Evolutionary conservation across 2,797 vertebrate genomes (phyloP), one percentile per base, ranked within the genome.

Genomic region (Sphenodon punctatus): DNA sequence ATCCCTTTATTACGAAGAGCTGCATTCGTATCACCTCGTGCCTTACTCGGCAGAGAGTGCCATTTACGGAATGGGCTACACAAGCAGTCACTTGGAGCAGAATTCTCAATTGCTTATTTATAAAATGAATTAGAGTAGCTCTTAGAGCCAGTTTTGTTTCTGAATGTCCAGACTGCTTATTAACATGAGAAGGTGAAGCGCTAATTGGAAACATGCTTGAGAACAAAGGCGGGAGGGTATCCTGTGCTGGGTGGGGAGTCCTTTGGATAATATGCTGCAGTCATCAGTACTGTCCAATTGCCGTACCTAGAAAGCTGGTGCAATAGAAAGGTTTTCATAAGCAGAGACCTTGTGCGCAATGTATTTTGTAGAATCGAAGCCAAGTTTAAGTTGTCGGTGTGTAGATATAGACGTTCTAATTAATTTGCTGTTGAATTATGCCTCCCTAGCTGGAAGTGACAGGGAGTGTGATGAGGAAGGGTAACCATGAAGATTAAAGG

Each of bases 21-120:
- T 99, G 93, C 97, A 96, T 88, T 96, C 94, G 7, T 98, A 97
- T 95, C 96, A 95, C 87, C 96, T 98, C 85, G 96, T 98, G 95
- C 97, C 97, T 91, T 98, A 97, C 72, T 94, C 96, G 93, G 94
- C 97, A 10, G 95, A 96, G 66, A 95, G 94, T 72, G 96, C 96
- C 94, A 94, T 98, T 84, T 98, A 97, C 41, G 91, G 96, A 72
- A 95, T 98, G 95, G 96, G 96, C 70, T 97, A 97, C 91, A 94
- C 96, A 22, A 95, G 95, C 78, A 93, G 95, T 91, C 87, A 95
- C 84, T 93, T 97, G 84, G 95, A 96, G 93, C 97, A 96, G 90
- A 96, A 96, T 82, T 94, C 97, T 92, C 96, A 96, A 90, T 94
- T 98, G 91, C 97, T 99, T 76, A 96, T 98, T 91, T 98, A 97